Evolutionary conservation across 2,797 vertebrate genomes (phyloP).

Genomic region (Bovichtus variegatus): DNA sequence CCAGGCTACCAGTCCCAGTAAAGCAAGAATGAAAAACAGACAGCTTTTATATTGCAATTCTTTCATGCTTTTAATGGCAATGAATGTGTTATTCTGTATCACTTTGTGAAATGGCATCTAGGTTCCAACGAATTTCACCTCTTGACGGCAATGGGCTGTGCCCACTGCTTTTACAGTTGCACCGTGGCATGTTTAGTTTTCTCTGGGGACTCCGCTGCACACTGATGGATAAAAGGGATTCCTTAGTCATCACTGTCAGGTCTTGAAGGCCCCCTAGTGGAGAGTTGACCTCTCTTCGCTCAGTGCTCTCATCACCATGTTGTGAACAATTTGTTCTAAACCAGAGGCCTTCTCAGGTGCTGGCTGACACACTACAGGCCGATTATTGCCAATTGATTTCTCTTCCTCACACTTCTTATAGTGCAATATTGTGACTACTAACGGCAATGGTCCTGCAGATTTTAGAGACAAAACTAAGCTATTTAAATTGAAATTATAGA

Average conservation of each 20-base stretch:
- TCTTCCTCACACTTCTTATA: constrained; percentile 46
- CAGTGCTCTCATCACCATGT: constrained; percentile 28
- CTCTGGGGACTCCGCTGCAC: constrained; percentile 43
- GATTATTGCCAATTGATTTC: constrained; percentile 39
- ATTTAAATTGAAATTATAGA: constrained; percentile 45
- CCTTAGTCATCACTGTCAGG: constrained; percentile 51
- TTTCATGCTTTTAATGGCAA: constrained; percentile 76
- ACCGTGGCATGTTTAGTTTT: constrained; percentile 53
- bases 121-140: constrained; percentile 54
- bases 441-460: constrained; percentile 51
- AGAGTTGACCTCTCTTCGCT: constrained; percentile 62
- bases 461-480: constrained; percentile 37
- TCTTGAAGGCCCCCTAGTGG: constrained; percentile 66
- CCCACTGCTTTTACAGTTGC: constrained; percentile 52
- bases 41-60: constrained; percentile 67
- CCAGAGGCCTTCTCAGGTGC: constrained; percentile 75
- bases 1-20: constrained; percentile 40
- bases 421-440: constrained; percentile 74
- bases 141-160: constrained; percentile 62
- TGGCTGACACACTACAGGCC: constrained; percentile 54
- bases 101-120: constrained; percentile 58
- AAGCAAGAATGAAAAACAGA: constrained; percentile 67
- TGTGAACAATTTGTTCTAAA: constrained; percentile 52
- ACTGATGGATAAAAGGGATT: constrained; percentile 59
- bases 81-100: constrained; percentile 81